phyloP scores from a whole-genome alignment of 2,888 invertebrate species.

The Nomada ferruginata region DNA sequence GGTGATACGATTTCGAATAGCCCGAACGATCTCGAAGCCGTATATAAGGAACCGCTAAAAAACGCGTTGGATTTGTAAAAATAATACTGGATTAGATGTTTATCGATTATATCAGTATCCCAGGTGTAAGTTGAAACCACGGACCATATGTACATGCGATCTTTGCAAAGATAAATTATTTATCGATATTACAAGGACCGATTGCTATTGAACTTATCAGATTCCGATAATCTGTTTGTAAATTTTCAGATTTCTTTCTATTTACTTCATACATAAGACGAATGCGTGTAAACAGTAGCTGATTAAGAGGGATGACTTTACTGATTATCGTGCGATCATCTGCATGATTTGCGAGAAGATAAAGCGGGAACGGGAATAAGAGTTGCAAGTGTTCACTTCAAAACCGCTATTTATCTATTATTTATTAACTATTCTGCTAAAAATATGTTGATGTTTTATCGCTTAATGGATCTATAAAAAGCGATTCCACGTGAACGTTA shows the following conservation, averaged over 20 bases:
- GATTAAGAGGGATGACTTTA: background rate
- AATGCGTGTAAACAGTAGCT: background rate
- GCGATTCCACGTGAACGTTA: too few relatives aligned
- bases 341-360: background rate
- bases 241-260: background rate
- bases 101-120: constrained; percentile 14
- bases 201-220: background rate
- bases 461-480: too few relatives aligned
- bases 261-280: too few relatives aligned
- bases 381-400: too few relatives aligned
- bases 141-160: background rate
- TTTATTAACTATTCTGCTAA: too few relatives aligned
- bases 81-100: background rate
- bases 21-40: background rate
- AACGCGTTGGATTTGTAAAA: background rate
- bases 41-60: constrained; percentile 3
- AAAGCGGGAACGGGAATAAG: background rate
- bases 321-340: background rate
- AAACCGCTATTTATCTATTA: too few relatives aligned
- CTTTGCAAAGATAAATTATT: background rate
- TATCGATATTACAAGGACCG: background rate
- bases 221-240: background rate
- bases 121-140: background rate
- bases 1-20: background rate
- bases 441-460: too few relatives aligned